Evolutionary conservation across 2,797 vertebrate genomes (phyloP).

Genomic region (Cryptoprocta ferox): DNA sequence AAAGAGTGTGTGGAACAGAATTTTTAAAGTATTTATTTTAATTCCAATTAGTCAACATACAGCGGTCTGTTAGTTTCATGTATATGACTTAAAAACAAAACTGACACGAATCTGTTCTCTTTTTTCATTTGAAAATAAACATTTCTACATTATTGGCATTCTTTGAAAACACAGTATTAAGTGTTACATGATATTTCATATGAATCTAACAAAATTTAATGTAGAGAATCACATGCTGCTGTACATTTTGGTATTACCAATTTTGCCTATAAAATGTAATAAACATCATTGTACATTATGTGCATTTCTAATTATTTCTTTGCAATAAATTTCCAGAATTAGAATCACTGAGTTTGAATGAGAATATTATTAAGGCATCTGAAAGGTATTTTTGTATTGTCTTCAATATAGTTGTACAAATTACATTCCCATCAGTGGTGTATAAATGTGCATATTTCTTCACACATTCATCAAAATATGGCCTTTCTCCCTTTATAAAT

Average conservation of each 20-base stretch:
- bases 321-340: not conserved
- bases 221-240: not conserved
- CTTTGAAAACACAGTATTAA: constrained; percentile 31
- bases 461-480: not conserved
- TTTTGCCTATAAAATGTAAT: constrained; percentile 9
- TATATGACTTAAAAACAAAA: not conserved
- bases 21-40: not conserved
- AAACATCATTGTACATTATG: not conserved
- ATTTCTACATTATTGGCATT: not conserved
- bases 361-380: not conserved
- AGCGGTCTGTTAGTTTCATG: not conserved
- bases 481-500: not conserved
- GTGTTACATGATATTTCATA: not conserved
- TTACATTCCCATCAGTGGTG: not conserved
- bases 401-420: not conserved
- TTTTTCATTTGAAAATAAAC: constrained; percentile 24
- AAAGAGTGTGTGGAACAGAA: not conserved
- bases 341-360: not conserved
- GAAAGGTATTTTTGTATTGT: not conserved
- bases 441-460: not conserved
- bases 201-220: not conserved
- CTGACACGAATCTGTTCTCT: not conserved
- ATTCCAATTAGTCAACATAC: not conserved
- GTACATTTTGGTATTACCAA: not conserved
- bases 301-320: not conserved